phyloP scores from a whole-genome alignment of 2,888 invertebrate genomes.

The Branchellion lobata region DNA sequence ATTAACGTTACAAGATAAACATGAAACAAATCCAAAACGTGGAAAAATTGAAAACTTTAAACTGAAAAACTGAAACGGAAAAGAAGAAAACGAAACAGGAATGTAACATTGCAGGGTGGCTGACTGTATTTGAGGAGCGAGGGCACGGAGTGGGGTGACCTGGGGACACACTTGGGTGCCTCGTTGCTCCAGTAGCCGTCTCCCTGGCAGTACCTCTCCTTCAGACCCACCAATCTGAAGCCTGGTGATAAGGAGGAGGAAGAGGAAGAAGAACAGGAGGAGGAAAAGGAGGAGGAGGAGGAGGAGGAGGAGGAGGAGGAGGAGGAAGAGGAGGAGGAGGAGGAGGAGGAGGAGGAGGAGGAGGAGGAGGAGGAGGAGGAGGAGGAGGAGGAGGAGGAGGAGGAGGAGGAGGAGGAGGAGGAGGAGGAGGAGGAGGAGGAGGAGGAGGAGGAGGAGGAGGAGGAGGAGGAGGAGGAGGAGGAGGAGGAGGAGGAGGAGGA shows the following conservation, averaged over 20 bases:
- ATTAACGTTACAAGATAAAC: too few species aligned
- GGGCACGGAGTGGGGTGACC: constrained; percentile 21
- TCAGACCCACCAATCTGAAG: constrained; percentile 61
- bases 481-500: too few species aligned
- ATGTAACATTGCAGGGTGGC: too few species aligned
- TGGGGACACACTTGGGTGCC: constrained; percentile 60
- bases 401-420: neutral
- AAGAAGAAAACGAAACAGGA: too few species aligned
- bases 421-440: neutral
- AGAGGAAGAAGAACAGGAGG: neutral
- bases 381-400: neutral
- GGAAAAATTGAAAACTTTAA: neutral
- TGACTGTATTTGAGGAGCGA: neutral
- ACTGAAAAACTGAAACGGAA: neutral
- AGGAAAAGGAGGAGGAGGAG: neutral
- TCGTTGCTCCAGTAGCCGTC: constrained; percentile 64
- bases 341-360: neutral
- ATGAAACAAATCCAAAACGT: too few species aligned
- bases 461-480: neutral
- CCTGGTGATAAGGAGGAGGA: too few species aligned
- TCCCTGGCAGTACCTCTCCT: constrained; percentile 63
- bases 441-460: neutral
- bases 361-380: neutral
- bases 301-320: neutral
- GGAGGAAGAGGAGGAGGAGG: neutral